Evolutionary conservation across 2,797 vertebrate genomes (phyloP).

Genomic region (Darevskia mixta): DNA sequence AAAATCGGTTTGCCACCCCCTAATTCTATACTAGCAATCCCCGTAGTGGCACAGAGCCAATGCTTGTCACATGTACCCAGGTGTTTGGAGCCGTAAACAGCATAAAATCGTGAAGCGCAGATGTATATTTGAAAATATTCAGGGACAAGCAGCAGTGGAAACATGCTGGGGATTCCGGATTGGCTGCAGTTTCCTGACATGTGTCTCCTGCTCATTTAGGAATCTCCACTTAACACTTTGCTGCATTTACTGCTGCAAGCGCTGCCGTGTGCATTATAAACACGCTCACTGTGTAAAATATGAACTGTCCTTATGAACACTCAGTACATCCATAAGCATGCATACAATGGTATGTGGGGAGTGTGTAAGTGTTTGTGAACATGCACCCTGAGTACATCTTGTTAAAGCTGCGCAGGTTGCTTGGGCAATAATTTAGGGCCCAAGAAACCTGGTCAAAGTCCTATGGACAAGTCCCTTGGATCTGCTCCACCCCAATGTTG

Average conservation of each 20-base stretch:
- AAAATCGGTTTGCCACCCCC: neutral
- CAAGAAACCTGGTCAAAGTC: neutral
- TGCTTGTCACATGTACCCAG: neutral
- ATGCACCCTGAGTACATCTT: neutral
- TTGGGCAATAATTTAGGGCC: neutral
- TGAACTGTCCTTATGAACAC: neutral
- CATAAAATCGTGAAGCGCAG: neutral
- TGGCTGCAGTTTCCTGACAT: neutral
- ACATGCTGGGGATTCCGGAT: neutral
- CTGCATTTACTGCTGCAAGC: neutral
- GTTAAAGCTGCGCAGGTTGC: neutral
- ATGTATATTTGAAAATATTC: conserved; percentile 9
- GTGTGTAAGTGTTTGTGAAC: neutral
- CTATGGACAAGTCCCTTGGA: neutral
- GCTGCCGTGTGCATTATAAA: neutral
- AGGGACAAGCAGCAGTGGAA: neutral
- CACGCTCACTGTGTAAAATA: neutral
- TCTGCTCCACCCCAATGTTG: neutral
- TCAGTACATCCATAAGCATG: neutral
- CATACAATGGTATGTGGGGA: neutral
- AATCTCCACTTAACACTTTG: neutral
- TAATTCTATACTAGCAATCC: neutral
- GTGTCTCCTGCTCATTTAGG: neutral
- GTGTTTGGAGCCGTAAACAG: neutral
- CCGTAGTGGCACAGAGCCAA: neutral